phyloP scores from a whole-genome alignment of 2,797 vertebrate genomes.

The Siniperca undulata region DNA sequence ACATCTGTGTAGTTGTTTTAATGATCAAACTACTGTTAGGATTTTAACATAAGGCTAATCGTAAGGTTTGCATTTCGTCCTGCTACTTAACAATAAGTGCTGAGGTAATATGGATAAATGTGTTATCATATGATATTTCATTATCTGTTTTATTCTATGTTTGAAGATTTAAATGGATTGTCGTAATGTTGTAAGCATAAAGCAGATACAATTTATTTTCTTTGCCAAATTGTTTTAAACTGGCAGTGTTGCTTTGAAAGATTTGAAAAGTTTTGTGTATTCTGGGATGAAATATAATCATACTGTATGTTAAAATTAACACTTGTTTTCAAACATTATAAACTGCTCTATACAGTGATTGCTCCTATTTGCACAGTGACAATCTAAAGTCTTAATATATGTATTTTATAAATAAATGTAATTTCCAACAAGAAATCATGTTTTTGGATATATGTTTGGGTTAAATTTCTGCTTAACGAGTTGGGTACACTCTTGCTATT shows the following conservation, averaged over 20 bases:
- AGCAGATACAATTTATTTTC: conserved; percentile 37
- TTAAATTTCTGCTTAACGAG: background rate
- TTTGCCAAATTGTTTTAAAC: conserved; percentile 15
- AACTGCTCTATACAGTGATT: conserved; percentile 36
- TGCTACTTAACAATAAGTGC: conserved; percentile 41
- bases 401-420: conserved; percentile 76
- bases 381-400: conserved; percentile 69
- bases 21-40: conserved; percentile 37
- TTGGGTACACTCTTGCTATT: background rate
- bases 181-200: conserved; percentile 29
- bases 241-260: conserved; percentile 30
- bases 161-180: conserved; percentile 45
- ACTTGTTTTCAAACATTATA: conserved; percentile 39
- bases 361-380: conserved; percentile 70
- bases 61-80: conserved; percentile 57
- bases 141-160: conserved; percentile 33
- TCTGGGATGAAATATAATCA: conserved; percentile 42
- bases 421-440: conserved; percentile 42
- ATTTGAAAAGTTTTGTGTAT: background rate
- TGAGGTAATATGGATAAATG: conserved; percentile 37
- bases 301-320: conserved; percentile 35
- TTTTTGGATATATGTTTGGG: background rate
- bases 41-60: conserved; percentile 29
- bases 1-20: conserved; percentile 40
- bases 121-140: conserved; percentile 29